phyloP scores from a whole-genome alignment of 64 coral and sea anemone genomes.

The Orbicella faveolata region DNA sequence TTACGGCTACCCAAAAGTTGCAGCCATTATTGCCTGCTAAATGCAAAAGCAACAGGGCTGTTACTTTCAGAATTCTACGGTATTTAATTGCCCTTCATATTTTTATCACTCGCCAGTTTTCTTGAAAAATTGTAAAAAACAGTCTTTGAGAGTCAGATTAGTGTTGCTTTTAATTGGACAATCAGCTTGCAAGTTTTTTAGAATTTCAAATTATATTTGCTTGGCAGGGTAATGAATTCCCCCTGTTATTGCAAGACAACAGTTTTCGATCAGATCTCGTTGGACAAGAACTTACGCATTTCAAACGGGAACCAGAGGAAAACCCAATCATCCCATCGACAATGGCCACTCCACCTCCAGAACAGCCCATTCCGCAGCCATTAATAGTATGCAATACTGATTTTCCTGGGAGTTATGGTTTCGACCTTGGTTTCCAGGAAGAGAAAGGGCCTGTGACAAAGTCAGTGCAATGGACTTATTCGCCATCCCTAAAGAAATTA shows the following conservation, averaged over 20 bases:
- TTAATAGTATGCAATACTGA: conserved; percentile 78
- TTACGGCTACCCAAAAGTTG: too few species aligned
- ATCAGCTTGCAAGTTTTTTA: background rate
- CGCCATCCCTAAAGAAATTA: conserved; percentile 60
- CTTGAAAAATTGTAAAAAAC: too few species aligned
- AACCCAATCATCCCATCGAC: background rate
- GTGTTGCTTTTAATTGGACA: too few species aligned
- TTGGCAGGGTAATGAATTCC: background rate
- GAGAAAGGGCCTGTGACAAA: conserved; percentile 56
- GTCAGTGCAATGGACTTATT: conserved; percentile 85
- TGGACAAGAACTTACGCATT: background rate
- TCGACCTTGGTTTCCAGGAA: conserved; percentile 72
- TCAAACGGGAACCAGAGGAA: background rate
- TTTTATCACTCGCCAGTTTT: too few species aligned
- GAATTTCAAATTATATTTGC: background rate
- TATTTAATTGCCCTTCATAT: too few species aligned
- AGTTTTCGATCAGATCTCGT: background rate
- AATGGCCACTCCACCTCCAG: conserved; percentile 1
- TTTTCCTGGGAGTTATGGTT: conserved; percentile 46
- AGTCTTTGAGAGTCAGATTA: too few species aligned
- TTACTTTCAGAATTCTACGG: too few species aligned
- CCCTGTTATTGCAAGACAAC: background rate
- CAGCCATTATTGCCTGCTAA: too few species aligned
- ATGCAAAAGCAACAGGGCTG: too few species aligned
- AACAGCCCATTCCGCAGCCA: conserved; percentile 17